These are phyloP conservation scores for Triplophysa tibetana DNA, from an alignment of 2,113 vertebrate species.

Conservation along the genomic window DNA sequence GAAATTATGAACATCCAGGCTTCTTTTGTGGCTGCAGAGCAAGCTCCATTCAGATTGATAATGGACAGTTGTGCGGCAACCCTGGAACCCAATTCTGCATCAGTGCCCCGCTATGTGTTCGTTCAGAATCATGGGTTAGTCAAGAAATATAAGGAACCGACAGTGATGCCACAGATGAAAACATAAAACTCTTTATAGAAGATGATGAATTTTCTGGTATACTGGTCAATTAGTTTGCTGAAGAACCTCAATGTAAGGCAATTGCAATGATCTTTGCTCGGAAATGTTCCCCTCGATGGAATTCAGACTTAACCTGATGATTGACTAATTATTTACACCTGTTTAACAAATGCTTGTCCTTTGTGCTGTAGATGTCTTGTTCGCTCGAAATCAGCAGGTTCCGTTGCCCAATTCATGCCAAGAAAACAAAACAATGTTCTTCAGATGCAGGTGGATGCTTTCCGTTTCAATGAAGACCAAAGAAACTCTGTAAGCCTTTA, in stretches of 20 bases:
- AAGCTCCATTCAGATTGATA: conserved; percentile 38
- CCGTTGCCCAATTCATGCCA: conserved; percentile 22
- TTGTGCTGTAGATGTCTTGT: conserved; percentile 36
- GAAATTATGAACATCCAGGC: conserved; percentile 46
- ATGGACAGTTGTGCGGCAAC: conserved; percentile 49
- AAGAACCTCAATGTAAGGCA: too few species aligned
- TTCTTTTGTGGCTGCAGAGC: conserved; percentile 32
- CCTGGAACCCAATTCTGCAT: conserved; percentile 10
- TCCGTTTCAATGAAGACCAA: background rate
- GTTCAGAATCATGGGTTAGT: conserved; percentile 52
- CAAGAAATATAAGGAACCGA: too few species aligned
- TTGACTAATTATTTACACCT: background rate
- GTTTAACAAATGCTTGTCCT: background rate
- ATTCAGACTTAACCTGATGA: background rate
- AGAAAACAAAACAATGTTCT: conserved; percentile 35
- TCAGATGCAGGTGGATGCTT: conserved; percentile 42
- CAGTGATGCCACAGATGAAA: too few species aligned
- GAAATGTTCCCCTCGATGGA: too few species aligned
- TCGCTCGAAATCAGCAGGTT: conserved; percentile 11
- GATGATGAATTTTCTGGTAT: too few species aligned
- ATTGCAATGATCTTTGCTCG: too few species aligned
- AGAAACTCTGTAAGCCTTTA: background rate
- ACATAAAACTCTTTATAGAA: too few species aligned
- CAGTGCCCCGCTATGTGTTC: conserved; percentile 28
- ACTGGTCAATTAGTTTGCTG: too few species aligned